A percentile compares a stretch with the other conserved stretches of the same genome.
Conservation (phyloP, 2,113 vertebrate species). For the Chascanopsetta lugubris region DNA sequence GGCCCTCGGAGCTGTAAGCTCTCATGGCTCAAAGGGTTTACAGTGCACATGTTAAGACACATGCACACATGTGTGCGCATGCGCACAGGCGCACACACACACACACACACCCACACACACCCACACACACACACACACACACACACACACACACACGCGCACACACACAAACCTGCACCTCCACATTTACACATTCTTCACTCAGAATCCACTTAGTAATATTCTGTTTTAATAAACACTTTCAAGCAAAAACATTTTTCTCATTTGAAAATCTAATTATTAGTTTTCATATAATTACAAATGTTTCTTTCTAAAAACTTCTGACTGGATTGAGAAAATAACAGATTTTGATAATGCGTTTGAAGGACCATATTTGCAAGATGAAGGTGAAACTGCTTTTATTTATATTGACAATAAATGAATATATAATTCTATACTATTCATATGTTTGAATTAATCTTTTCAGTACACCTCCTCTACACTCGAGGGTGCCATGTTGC, state of each 20-base stretch:
- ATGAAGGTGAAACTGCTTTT: too few species aligned
- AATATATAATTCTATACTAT: too few species aligned
- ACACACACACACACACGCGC: conserved; percentile 4
- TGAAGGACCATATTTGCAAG: conserved; percentile 6
- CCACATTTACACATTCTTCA: conserved; percentile 17
- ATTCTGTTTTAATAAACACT: neutral
- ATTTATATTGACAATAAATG: too few species aligned
- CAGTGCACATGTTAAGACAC: conserved; percentile 35
- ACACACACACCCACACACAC: conserved; percentile 16
- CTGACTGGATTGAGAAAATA: too few species aligned
- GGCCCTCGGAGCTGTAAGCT: conserved; percentile 69
- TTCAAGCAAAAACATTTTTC: neutral
- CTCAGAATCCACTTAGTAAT: neutral
- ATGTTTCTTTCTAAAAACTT: conserved; percentile 8
- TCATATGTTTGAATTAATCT: too few species aligned
- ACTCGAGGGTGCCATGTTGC: too few species aligned
- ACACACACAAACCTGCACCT: conserved; percentile 1
- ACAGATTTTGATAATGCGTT: conserved; percentile 1
- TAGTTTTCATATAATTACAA: conserved; percentile 13
- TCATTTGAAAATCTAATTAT: conserved; percentile 4
- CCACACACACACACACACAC: neutral
- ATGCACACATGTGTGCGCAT: conserved; percentile 5
- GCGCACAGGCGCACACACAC: conserved; percentile 12
- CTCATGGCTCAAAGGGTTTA: conserved; percentile 63
- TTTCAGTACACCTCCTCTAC: too few species aligned